These are phyloP conservation scores for Amphipoea oculea DNA, from an alignment of 2,888 invertebrate species.

Conservation along the genomic window DNA sequence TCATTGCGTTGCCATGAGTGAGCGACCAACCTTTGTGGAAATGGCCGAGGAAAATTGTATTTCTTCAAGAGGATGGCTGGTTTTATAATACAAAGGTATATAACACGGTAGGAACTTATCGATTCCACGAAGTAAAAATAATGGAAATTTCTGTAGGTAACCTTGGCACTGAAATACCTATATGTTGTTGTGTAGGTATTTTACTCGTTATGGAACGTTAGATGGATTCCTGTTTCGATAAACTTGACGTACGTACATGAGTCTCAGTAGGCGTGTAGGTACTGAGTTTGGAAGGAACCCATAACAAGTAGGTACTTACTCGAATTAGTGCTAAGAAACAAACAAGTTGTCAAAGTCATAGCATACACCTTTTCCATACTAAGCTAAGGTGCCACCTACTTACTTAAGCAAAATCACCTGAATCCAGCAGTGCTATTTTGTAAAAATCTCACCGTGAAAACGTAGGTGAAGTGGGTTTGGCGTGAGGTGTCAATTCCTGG, in stretches of 20 bases:
- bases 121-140: constrained; percentile 3
- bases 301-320: constrained; percentile 11
- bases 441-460: not conserved
- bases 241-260: not conserved
- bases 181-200: not conserved
- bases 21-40: not conserved
- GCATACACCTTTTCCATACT: not conserved
- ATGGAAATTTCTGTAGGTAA: not conserved
- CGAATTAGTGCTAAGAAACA: not conserved
- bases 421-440: not conserved
- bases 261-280: not conserved
- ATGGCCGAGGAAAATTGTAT: not conserved
- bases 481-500: not conserved
- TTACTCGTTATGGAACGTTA: constrained; percentile 18
- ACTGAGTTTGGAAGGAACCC: constrained; percentile 29
- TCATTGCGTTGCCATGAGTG: not conserved
- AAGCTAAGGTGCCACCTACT: not conserved
- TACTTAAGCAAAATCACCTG: not conserved
- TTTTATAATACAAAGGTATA: not conserved
- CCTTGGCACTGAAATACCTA: constrained; percentile 23
- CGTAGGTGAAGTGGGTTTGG: not conserved
- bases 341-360: constrained; percentile 15
- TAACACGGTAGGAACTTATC: not conserved
- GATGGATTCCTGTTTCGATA: constrained; percentile 28
- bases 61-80: not conserved